These are phyloP conservation scores for Cassiopea xamachana DNA, from an alignment of 30 jellyfish, hydroid and myxozoan species.

Conservation along the genomic window DNA sequence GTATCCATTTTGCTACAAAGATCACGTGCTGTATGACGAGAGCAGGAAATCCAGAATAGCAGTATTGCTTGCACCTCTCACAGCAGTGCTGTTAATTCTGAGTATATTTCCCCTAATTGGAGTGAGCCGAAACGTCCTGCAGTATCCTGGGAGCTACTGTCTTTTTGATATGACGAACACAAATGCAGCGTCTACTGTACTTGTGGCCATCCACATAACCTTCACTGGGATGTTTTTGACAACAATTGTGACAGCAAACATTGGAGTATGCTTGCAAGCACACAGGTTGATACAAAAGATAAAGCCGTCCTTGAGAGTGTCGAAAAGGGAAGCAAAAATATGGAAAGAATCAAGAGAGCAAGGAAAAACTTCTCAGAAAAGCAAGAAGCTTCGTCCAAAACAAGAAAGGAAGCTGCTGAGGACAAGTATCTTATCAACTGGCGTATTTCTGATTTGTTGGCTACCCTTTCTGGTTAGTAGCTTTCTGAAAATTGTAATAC, in stretches of 20 bases:
- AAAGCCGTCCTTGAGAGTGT: slow-evolving; percentile 51
- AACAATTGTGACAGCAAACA: slow-evolving; percentile 42
- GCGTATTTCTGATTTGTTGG: slow-evolving; percentile 69
- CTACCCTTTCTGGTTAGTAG: slow-evolving; percentile 63
- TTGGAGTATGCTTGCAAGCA: slow-evolving; percentile 71
- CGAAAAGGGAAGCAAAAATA: slow-evolving; percentile 50
- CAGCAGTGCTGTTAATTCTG: slow-evolving; percentile 8
- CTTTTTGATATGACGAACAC: slow-evolving; percentile 47
- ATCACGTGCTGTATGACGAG: slow-evolving; percentile 53
- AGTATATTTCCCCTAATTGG: slow-evolving; percentile 68
- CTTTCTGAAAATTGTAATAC: neutral
- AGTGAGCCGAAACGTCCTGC: slow-evolving; percentile 73
- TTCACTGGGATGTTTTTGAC: slow-evolving; percentile 28
- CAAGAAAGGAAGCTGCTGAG: slow-evolving; percentile 70
- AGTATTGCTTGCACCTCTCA: neutral
- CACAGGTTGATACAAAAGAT: slow-evolving; percentile 45
- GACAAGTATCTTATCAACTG: slow-evolving; percentile 36
- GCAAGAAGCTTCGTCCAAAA: slow-evolving; percentile 51
- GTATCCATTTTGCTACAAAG: slow-evolving; percentile 86
- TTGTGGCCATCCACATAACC: slow-evolving; percentile 32
- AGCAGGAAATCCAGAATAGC: slow-evolving; percentile 33
- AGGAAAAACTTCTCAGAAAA: neutral
- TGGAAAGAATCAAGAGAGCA: neutral
- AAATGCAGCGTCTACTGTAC: slow-evolving; percentile 3
- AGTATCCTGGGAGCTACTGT: slow-evolving; percentile 90